Base-by-base conservation (phyloP, 1,140 invertebrate species). In the Procambarus virginalis region DNA sequence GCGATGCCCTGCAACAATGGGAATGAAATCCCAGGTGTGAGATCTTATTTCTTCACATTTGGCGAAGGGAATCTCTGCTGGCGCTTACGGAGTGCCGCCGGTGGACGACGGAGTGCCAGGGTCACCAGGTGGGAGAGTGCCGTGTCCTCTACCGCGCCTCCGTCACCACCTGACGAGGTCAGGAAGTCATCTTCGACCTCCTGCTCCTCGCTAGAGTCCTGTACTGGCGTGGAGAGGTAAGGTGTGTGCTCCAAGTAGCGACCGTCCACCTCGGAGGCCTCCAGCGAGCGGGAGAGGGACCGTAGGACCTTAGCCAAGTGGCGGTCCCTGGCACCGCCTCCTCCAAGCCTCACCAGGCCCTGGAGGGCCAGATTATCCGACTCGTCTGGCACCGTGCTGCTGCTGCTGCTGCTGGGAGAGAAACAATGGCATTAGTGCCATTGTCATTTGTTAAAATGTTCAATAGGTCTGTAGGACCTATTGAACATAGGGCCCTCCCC, bases 61-160 rank as follows among this genome's bases (percentile, higher is more conserved):
- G 68, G 22, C 20, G 68, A 22, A 5, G 68, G 55, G 80, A 46
- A 60, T 9, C 2, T 76, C 17, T 34, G 84, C 22, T 81, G 84
- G 51, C 22, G 84, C 10, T 86, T 73, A 46, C 45, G 49, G 49
- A 86, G 84, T 14, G 83, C 49, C 5, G 68, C 46, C 4, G 48
- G 45, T n/a, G 84, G 70, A 51, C 6, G 84, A 46, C 46, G 73
- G 45, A 86, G 55, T 0, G 84, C 84, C 34, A 86, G 55, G 5
- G 73, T 51, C 17, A 86, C 75, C 75, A 86, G n/a, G 45, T 51
- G 73, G 49, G 49, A 77, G 73, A 86, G 75, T 10, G 84, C 22
- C 46, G 80, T 12, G 34, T 64, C 80, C 20, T 68, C 58, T 2
- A 48, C 79, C 17, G 22, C n/a, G 14, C 79, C 79, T 10, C n/a